These are phyloP conservation scores for Philaethria dido DNA, from an alignment of 2,888 invertebrate species.

Conservation along the genomic window DNA sequence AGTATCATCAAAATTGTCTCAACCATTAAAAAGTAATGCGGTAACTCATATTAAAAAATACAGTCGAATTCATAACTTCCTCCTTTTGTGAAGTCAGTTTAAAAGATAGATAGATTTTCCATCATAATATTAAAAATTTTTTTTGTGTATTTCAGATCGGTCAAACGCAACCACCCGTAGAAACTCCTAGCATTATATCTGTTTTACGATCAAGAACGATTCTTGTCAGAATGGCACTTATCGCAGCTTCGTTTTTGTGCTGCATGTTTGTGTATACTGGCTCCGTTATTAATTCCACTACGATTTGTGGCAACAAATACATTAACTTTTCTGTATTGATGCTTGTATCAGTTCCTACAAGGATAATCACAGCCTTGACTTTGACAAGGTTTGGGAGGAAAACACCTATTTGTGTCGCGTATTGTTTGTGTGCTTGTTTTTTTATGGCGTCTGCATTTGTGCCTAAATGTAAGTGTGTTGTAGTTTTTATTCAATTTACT, in stretches of 20 bases:
- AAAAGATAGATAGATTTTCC: too few species aligned
- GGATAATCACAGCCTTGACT: constrained; percentile 75
- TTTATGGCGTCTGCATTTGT: constrained; percentile 82
- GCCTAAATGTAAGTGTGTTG: constrained; percentile 71
- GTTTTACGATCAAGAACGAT: constrained; percentile 67
- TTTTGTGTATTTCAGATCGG: constrained; percentile 50
- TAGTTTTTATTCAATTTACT: neutral
- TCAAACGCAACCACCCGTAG: constrained; percentile 40
- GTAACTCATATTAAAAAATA: too few species aligned
- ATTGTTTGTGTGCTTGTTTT: constrained; percentile 75
- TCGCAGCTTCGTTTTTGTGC: constrained; percentile 87
- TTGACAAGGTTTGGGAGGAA: constrained; percentile 86
- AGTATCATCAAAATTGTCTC: too few species aligned
- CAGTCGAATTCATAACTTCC: too few species aligned
- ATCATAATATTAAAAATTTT: too few species aligned
- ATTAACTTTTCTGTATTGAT: constrained; percentile 88
- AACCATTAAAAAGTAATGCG: too few species aligned
- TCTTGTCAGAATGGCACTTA: constrained; percentile 64
- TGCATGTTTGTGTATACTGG: constrained; percentile 91
- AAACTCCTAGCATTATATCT: constrained; percentile 52
- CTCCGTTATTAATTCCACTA: constrained; percentile 89
- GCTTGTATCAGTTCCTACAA: constrained; percentile 86
- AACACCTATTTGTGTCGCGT: constrained; percentile 71
- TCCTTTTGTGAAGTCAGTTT: too few species aligned
- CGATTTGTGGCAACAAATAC: constrained; percentile 89